Percentiles rank a stretch among this genome's conserved stretches.
Evolutionary conservation across 2,113 vertebrate genomes (phyloP).

Genomic region (Dasyornis broadbenti): DNA sequence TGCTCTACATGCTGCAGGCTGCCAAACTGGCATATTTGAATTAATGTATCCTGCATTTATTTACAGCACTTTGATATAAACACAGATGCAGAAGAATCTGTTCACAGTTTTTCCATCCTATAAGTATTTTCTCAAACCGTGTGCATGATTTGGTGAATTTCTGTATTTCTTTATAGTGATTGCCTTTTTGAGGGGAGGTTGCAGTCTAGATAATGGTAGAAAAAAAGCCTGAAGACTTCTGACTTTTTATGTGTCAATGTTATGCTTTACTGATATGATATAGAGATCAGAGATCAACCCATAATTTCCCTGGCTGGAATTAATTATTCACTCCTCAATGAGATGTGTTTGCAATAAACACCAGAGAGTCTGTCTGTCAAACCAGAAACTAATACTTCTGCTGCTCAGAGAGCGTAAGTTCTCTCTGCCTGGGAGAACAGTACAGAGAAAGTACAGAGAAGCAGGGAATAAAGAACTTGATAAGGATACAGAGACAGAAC

Average conservation of each 20-base stretch:
- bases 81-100: conserved; percentile 24
- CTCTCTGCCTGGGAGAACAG: background rate
- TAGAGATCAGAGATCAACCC: background rate
- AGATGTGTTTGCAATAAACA: background rate
- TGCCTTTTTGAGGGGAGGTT: background rate
- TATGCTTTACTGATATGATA: background rate
- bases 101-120: background rate
- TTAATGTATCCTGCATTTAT: background rate
- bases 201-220: background rate
- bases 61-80: conserved; percentile 4
- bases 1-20: background rate
- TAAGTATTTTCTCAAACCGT: background rate
- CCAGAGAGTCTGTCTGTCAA: background rate
- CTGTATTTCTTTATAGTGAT: background rate
- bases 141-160: background rate
- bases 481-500: background rate
- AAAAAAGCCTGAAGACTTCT: background rate
- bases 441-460: background rate
- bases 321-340: background rate
- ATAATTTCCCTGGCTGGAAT: background rate
- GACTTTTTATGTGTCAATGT: background rate
- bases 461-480: background rate
- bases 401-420: background rate
- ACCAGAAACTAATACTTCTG: background rate
- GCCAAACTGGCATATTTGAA: conserved; percentile 6